Conservation (phyloP, 2,113 vertebrate species). For the Nibea coibor region DNA sequence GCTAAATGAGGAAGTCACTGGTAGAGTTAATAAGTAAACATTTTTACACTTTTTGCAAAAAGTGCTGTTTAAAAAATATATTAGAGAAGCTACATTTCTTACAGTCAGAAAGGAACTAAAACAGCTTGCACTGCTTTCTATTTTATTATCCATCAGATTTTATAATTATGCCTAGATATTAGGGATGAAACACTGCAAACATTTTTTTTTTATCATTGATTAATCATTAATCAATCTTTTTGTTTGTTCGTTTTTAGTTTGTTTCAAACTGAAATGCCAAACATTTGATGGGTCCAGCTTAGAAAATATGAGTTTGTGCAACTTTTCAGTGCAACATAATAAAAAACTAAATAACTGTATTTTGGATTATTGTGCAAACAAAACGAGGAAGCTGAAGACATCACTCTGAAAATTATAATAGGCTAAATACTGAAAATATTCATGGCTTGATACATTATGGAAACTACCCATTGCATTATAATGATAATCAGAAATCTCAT, state of each 20-base stretch:
- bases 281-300: no score
- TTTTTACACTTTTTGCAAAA: not conserved
- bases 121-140: not conserved
- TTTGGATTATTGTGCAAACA: not conserved
- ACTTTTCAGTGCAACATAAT: not conserved
- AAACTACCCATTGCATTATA: not conserved
- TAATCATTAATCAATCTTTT: no score
- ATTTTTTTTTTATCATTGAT: no score
- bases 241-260: no score
- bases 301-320: not conserved
- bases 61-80: not conserved
- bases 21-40: not conserved
- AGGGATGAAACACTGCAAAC: not conserved
- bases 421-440: not conserved
- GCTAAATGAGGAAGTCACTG: not conserved
- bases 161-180: not conserved
- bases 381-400: not conserved
- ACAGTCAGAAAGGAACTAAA: not conserved
- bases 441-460: not conserved
- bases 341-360: no score
- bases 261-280: no score
- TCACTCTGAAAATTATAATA: not conserved
- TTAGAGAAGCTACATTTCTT: not conserved
- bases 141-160: not conserved
- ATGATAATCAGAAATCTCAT: not conserved